Percentiles rank a stretch among this genome's conserved stretches.
Conservation (phyloP, 2,888 invertebrate genomes). For the Cephonodes hylas region DNA sequence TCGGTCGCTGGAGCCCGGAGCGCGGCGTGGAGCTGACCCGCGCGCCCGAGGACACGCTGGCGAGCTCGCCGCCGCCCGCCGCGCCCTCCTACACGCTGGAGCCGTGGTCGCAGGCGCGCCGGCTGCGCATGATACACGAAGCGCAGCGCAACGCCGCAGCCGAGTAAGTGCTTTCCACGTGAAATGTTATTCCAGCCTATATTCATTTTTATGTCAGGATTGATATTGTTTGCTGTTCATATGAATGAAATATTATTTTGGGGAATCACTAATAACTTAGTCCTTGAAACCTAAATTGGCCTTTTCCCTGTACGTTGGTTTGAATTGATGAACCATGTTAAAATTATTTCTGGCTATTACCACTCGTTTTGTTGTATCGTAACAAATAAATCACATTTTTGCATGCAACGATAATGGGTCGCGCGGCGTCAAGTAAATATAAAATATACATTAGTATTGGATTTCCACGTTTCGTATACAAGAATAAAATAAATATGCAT, state of each 20-base stretch:
- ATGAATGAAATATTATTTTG: no score
- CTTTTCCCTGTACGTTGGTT: no score
- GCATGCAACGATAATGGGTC: no score
- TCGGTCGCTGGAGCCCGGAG: constrained; percentile 68
- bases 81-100: constrained; percentile 70
- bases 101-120: constrained; percentile 73
- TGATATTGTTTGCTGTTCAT: no score
- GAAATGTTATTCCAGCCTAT: not conserved
- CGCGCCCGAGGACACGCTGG: constrained; percentile 51
- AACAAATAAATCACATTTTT: no score
- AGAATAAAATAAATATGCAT: not conserved
- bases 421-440: not conserved
- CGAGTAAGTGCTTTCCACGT: constrained; percentile 43
- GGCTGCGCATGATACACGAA: constrained; percentile 73
- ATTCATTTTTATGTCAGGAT: not conserved
- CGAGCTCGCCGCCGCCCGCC: constrained; percentile 39
- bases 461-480: not conserved
- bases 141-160: constrained; percentile 62
- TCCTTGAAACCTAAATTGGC: no score
- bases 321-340: no score
- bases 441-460: not conserved
- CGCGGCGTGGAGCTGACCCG: constrained; percentile 68
- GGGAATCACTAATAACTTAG: no score
- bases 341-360: no score
- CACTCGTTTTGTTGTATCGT: no score